Evolutionary conservation across 92 coral and sea anemone species (phyloP).

Genomic region (Isaurus tuberculatus): DNA sequence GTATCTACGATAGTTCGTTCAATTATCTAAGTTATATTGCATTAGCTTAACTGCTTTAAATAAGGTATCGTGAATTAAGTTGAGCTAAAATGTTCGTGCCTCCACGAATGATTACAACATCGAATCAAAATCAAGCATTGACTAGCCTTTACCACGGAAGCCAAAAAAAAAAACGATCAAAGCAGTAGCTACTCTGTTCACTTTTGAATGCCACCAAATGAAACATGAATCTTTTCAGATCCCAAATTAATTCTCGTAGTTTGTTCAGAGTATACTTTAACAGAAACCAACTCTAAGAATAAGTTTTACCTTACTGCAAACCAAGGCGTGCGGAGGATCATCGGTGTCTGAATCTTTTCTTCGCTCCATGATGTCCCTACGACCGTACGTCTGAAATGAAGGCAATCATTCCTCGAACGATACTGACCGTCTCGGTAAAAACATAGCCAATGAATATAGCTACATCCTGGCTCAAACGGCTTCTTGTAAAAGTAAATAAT

Average conservation of each 20-base stretch:
- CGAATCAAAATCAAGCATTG: not conserved
- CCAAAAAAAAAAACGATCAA: not conserved
- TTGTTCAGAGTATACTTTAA: slow-evolving; percentile 14
- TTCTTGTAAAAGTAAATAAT: slow-evolving; percentile 63
- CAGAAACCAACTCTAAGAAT: not conserved
- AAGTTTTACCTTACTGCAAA: slow-evolving; percentile 61
- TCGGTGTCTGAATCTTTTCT: slow-evolving; percentile 56
- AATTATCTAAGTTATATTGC: not conserved
- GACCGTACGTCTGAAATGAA: slow-evolving; percentile 1
- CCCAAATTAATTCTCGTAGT: slow-evolving; percentile 55
- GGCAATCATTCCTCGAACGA: slow-evolving; percentile 42
- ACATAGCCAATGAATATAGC: slow-evolving; percentile 64
- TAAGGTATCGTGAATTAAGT: not conserved
- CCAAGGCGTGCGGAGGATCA: slow-evolving; percentile 71
- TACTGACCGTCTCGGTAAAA: slow-evolving; percentile 4
- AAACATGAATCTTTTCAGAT: slow-evolving; percentile 25
- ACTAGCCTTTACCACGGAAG: not conserved
- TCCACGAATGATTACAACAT: slow-evolving; percentile 7
- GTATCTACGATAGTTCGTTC: not conserved
- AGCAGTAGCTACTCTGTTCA: not conserved
- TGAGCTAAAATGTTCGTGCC: not conserved
- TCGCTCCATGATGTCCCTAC: slow-evolving; percentile 44
- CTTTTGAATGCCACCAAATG: slow-evolving; percentile 11
- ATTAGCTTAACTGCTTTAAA: slow-evolving; percentile 3
- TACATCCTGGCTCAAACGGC: slow-evolving; percentile 61